Percentiles rank a stretch among this genome's conserved stretches.
phyloP scores from a whole-genome alignment of 2,113 vertebrate genomes.

The Stercorarius parasiticus region DNA sequence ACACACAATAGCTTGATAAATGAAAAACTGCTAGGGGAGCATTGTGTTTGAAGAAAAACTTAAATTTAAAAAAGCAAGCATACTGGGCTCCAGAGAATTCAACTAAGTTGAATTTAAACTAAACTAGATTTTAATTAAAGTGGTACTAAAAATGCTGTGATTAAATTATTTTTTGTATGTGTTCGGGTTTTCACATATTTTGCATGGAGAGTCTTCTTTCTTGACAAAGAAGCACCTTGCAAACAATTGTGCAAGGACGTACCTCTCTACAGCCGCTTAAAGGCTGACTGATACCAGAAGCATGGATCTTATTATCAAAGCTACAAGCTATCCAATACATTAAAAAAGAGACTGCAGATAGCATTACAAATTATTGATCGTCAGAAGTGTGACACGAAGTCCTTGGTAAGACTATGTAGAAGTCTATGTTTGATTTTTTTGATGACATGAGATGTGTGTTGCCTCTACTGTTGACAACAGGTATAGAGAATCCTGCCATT shows the following conservation, averaged over 20 bases:
- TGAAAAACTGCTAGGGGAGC: neutral
- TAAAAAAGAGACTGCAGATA: neutral
- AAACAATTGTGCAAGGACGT: neutral
- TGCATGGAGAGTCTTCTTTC: neutral
- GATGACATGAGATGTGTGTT: neutral
- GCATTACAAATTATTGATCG: neutral
- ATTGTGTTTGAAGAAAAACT: neutral
- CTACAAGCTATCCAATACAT: neutral
- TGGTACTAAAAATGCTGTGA: accelerated
- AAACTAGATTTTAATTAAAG: neutral
- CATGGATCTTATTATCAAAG: neutral
- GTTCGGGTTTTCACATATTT: neutral
- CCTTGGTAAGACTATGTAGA: neutral
- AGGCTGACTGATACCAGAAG: neutral
- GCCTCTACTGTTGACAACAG: neutral
- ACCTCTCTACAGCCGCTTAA: neutral
- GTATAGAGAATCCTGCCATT: neutral
- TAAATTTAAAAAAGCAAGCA: neutral
- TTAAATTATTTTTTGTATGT: neutral
- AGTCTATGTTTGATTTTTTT: neutral
- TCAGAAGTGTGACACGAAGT: neutral
- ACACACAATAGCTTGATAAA: neutral
- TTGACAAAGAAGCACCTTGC: neutral
- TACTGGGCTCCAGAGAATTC: neutral
- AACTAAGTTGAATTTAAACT: neutral